Evolutionary conservation across 1,140 invertebrate genomes (phyloP).

Genomic region (Capitella teleta): DNA sequence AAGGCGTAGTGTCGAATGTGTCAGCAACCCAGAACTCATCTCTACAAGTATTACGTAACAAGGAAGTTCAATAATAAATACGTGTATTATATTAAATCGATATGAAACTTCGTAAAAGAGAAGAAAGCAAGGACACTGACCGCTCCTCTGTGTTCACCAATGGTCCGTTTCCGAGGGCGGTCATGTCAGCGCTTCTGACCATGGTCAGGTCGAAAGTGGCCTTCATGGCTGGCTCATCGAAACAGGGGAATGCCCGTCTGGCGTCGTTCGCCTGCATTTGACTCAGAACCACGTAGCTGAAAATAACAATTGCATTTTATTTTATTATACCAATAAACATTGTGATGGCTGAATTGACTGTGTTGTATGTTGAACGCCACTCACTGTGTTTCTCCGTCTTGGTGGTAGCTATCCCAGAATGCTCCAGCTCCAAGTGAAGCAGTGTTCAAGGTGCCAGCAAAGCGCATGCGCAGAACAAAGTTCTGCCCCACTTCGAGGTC

Average conservation of each 20-base stretch:
- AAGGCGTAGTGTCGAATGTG: constrained; percentile 26
- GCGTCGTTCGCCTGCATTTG: constrained; percentile 7
- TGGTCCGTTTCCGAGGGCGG: not conserved
- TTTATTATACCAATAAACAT: too few species aligned
- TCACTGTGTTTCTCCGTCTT: too few species aligned
- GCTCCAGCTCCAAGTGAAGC: too few species aligned
- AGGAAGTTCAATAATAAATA: not conserved
- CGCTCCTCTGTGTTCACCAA: not conserved
- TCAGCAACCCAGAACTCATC: constrained; percentile 18
- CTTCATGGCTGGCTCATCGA: constrained; percentile 9
- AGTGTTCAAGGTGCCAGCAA: too few species aligned
- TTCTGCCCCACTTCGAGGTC: too few species aligned
- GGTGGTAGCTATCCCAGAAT: too few species aligned
- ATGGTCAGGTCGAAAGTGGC: constrained; percentile 6
- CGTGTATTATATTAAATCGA: not conserved
- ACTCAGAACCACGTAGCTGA: not conserved
- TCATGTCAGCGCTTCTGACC: not conserved
- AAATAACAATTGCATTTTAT: too few species aligned
- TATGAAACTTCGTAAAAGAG: not conserved
- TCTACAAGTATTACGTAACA: constrained; percentile 14
- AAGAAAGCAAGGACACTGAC: not conserved
- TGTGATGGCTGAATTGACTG: too few species aligned
- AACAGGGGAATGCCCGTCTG: constrained; percentile 6
- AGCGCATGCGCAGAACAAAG: too few species aligned
- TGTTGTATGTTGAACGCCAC: too few species aligned